Evolutionary conservation across 2,888 invertebrate species (phyloP).

Genomic region (Embidobia sp.): DNA sequence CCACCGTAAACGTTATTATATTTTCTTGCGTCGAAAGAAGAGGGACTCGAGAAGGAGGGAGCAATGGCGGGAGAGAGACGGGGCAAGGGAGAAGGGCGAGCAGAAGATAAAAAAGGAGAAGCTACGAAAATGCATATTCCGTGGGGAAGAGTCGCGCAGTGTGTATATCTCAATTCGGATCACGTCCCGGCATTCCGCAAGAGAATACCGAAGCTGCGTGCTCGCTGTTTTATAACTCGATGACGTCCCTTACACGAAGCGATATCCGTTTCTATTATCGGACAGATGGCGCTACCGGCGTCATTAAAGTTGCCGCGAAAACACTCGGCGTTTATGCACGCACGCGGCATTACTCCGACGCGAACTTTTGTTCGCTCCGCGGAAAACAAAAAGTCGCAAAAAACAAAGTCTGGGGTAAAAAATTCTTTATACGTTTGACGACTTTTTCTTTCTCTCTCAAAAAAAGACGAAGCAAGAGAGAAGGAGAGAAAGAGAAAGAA

Average conservation of each 20-base stretch:
- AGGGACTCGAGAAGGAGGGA: slow-evolving; percentile 2
- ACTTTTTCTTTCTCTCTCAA: no score
- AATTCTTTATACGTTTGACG: no score
- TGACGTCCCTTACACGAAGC: slow-evolving; percentile 55
- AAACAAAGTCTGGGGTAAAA: no score
- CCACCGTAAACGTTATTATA: slow-evolving; percentile 46
- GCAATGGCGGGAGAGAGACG: neutral
- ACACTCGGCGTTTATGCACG: no score
- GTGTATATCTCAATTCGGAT: slow-evolving; percentile 58
- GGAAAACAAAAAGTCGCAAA: no score
- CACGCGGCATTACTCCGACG: no score
- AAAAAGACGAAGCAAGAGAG: no score
- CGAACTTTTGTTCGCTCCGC: no score
- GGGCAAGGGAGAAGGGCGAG: neutral
- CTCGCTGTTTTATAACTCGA: slow-evolving; percentile 61
- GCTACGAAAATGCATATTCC: slow-evolving; percentile 52
- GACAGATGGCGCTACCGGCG: slow-evolving; percentile 33
- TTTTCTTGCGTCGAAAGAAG: slow-evolving; percentile 26
- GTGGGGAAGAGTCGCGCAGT: slow-evolving; percentile 33
- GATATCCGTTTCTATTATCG: slow-evolving; percentile 47
- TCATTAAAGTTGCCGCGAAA: slow-evolving; percentile 30
- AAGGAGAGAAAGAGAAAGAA: no score
- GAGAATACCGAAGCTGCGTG: slow-evolving; percentile 59
- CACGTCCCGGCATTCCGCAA: slow-evolving; percentile 58
- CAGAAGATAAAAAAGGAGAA: slow-evolving; percentile 11